phyloP scores from a whole-genome alignment of 2,888 invertebrate genomes.

The Agonopterix alstromeriana region DNA sequence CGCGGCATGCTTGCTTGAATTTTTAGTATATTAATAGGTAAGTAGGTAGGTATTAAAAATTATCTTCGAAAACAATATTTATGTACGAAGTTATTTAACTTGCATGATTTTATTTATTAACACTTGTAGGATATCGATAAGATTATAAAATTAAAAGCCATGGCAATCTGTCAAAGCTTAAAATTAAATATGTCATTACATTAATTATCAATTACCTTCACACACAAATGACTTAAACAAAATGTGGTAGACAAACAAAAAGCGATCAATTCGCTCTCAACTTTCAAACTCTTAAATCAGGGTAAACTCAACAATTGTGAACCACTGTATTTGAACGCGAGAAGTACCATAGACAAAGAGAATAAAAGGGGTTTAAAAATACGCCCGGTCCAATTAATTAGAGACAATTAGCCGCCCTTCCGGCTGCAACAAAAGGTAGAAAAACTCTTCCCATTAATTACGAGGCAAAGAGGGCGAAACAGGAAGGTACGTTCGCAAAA shows the following conservation, averaged over 20 bases:
- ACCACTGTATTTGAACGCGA: conserved; percentile 32
- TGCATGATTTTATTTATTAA: not conserved
- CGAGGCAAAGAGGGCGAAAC: conserved; percentile 33
- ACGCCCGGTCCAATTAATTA: conserved; percentile 69
- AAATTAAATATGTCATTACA: not conserved
- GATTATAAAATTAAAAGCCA: not conserved
- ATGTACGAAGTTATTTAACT: too few relatives aligned
- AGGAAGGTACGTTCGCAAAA: conserved; percentile 30
- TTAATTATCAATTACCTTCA: too few relatives aligned
- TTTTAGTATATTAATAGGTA: too few relatives aligned
- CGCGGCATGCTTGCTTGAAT: too few relatives aligned
- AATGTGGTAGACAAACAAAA: conserved; percentile 31
- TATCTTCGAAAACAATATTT: too few relatives aligned
- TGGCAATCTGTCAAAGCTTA: not conserved
- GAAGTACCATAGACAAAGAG: conserved; percentile 39
- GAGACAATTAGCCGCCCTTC: conserved; percentile 71
- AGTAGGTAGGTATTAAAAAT: too few relatives aligned
- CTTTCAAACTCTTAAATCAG: conserved; percentile 37
- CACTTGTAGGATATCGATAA: not conserved
- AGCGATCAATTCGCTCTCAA: conserved; percentile 39
- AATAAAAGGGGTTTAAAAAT: conserved; percentile 61
- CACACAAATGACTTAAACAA: conserved; percentile 5
- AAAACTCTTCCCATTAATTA: conserved; percentile 72
- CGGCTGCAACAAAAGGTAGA: conserved; percentile 67
- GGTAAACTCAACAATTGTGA: conserved; percentile 35